Evolutionary conservation across 1,140 invertebrate species (phyloP), one percentile per base, ranked within the genome.

Genomic region (Heliconius himera): DNA sequence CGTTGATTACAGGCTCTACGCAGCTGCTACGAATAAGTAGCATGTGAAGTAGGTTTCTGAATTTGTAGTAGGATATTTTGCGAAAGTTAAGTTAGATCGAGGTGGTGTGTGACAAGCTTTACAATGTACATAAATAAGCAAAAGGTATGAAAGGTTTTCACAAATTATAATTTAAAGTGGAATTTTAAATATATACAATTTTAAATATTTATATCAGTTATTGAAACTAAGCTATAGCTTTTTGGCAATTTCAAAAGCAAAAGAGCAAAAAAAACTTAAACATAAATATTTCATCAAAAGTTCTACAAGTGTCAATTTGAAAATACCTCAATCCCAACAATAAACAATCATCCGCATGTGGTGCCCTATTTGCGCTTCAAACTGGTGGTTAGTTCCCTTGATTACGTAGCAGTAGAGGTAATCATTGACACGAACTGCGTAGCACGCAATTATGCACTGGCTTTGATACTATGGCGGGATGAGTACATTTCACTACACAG

Each of bases 21-120:
- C 72, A 82, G 85, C 83, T 84, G 80, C 77, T 82, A 84, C 83
- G 83, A 79, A 85, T 81, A 81, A 82, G 78, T 78, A 83, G 78
- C 84, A 85, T 82, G 56, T 54, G 75, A 89, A 88, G 84, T 90
- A 89, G 88, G 89, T 90, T 86, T 66, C 83, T 87, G 87, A 88
- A 89, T 89, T 88, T 86, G 86, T 60, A 60, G 56, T 60, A 87
- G 86, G 85, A 87, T 84, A 88, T 92, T 92, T 91, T 88, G 85
- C 88, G 87, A 81, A 86, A 85, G 85, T 87, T 89, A 86, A 85
- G 85, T 88, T 89, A 89, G 88, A 91, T 90, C 87, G 87, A 82
- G 72, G 74, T 74, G 81, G 87, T 85, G 84, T 89, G 90, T 92
- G 90, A 90, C 85, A 82, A 80, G 89, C 74, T 86, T 90, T 83